Conservation (phyloP, 2,113 vertebrate species). For the Conger conger region DNA sequence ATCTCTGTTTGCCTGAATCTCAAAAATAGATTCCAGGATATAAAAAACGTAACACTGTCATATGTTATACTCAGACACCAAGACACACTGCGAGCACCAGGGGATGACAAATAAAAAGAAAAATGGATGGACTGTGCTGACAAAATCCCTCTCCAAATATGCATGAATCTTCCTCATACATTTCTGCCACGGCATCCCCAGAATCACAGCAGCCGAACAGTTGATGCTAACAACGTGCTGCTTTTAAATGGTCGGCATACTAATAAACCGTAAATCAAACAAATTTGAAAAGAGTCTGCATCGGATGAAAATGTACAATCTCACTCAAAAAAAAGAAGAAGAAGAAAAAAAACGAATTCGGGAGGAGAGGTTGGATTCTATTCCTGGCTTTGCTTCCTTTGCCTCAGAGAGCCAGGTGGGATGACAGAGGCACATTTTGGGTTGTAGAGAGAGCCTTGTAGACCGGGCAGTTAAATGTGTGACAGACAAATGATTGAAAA, state of each 20-base stretch:
- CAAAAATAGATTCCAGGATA: conserved; percentile 42
- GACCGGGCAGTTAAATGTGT: conserved; percentile 58
- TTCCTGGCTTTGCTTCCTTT: conserved; percentile 58
- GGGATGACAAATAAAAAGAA: conserved; percentile 26
- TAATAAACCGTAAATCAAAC: conserved; percentile 53
- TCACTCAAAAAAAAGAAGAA: conserved; percentile 50
- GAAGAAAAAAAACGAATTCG: conserved; percentile 54
- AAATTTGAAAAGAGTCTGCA: conserved; percentile 49
- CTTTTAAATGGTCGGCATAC: background rate
- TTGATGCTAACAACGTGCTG: background rate
- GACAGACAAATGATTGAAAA: conserved; percentile 63
- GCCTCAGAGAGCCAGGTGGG: conserved; percentile 63
- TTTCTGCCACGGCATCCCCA: conserved; percentile 38
- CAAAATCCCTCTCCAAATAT: conserved; percentile 55
- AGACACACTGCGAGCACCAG: conserved; percentile 6
- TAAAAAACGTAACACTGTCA: conserved; percentile 12
- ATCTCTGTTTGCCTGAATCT: conserved; percentile 50
- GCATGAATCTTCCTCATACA: conserved; percentile 27
- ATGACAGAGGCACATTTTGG: conserved; percentile 57
- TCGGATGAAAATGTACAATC: conserved; percentile 36
- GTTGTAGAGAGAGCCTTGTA: conserved; percentile 51
- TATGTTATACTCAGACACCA: background rate
- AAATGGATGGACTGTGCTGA: conserved; percentile 21
- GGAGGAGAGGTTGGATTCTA: conserved; percentile 56
- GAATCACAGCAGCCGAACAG: conserved; percentile 34